Evolutionary conservation across 2,797 vertebrate genomes (phyloP).

Genomic region (Emydoidea blandingii): DNA sequence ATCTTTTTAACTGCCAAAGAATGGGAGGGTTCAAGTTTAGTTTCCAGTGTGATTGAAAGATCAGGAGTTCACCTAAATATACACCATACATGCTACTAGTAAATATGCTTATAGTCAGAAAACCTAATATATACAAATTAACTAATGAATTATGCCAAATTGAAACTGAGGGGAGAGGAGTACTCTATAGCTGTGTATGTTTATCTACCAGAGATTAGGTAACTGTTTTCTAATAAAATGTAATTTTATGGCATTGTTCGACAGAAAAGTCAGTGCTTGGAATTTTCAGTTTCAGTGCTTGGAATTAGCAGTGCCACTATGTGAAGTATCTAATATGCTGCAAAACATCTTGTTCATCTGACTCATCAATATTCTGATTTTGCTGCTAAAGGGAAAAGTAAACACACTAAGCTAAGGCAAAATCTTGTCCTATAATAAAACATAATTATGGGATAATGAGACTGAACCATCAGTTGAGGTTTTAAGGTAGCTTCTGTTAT

Average conservation of each 20-base stretch:
- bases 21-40: background rate
- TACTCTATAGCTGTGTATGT: slow-evolving; percentile 21
- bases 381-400: background rate
- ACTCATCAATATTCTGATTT: slow-evolving; percentile 48
- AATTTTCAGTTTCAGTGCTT: background rate
- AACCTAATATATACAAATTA: background rate
- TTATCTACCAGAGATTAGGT: slow-evolving; percentile 5
- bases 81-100: background rate
- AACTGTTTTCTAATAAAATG: slow-evolving; percentile 16
- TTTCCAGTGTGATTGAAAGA: background rate
- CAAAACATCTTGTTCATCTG: slow-evolving; percentile 44
- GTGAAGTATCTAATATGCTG: slow-evolving; percentile 27
- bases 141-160: background rate
- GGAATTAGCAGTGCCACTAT: background rate
- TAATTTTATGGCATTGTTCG: background rate
- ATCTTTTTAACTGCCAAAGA: background rate
- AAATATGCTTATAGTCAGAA: background rate
- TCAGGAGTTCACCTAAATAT: background rate
- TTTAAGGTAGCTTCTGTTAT: background rate
- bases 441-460: background rate
- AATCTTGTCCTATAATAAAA: slow-evolving; percentile 34
- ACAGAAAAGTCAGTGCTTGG: background rate
- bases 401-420: background rate
- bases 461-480: background rate
- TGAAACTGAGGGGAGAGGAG: background rate